Conservation (phyloP, 2,113 vertebrate species). For the Carassius carassius region DNA sequence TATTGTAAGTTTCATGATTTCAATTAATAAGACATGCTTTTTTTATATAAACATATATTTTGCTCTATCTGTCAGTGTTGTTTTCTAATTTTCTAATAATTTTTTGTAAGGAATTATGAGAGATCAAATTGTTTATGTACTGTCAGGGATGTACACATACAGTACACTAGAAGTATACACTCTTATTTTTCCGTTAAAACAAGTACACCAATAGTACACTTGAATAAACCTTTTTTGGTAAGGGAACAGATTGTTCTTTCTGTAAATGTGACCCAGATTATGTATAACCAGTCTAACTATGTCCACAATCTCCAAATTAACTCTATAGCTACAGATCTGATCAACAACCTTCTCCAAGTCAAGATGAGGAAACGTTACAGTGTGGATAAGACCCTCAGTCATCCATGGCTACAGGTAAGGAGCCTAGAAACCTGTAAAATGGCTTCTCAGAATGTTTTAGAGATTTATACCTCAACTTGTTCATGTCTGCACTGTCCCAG, state of each 20-base stretch:
- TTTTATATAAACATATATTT: too few species aligned
- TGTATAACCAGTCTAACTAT: conserved; percentile 39
- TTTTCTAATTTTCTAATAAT: too few species aligned
- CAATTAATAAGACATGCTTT: too few species aligned
- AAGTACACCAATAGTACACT: not conserved
- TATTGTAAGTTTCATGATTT: too few species aligned
- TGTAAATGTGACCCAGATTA: not conserved
- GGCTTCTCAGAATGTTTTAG: not conserved
- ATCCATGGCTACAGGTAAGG: conserved; percentile 96
- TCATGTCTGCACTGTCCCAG: conserved; percentile 65
- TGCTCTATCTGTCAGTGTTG: too few species aligned
- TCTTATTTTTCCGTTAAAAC: too few species aligned
- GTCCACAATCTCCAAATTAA: conserved; percentile 6
- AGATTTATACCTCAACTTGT: not conserved
- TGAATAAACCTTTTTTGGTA: not conserved
- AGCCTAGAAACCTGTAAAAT: not conserved
- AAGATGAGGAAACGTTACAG: conserved; percentile 99
- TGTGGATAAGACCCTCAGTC: conserved; percentile 97
- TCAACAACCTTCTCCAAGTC: conserved; percentile 98
- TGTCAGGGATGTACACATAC: too few species aligned
- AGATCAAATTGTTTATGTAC: too few species aligned
- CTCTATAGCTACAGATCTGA: conserved; percentile 90
- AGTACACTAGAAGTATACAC: too few species aligned
- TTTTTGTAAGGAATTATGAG: too few species aligned
- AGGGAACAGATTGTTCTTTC: not conserved